A percentile compares a stretch with the other conserved stretches of the same genome.
Conservation (phyloP, 37 sponge, comb jelly and placozoan genomes). For the Ianthella basta region DNA sequence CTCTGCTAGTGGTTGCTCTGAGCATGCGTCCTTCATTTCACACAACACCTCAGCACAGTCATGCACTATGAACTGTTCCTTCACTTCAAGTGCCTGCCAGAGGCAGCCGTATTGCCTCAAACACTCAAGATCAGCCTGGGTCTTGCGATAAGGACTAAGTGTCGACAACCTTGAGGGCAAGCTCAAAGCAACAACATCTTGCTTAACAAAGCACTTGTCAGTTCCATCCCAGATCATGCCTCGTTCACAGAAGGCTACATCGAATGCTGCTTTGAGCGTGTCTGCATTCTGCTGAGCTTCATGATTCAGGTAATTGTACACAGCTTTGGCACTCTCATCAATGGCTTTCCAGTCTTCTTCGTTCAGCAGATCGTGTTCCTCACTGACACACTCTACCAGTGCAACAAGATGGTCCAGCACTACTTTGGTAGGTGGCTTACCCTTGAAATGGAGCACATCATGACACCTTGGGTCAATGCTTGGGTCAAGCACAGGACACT, state of each 20-base stretch:
- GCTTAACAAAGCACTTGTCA: background rate
- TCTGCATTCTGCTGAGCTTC: background rate
- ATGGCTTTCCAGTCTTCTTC: background rate
- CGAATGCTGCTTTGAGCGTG: background rate
- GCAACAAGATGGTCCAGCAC: background rate
- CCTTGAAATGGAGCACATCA: background rate
- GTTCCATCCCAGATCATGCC: background rate
- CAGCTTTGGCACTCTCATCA: background rate
- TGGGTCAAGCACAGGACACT: conserved; percentile 23
- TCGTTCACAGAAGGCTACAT: too few relatives aligned
- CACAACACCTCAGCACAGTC: conserved; percentile 49
- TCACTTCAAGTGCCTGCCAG: conserved; percentile 32
- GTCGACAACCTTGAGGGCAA: background rate
- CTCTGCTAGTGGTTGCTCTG: background rate
- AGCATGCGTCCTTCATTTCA: conserved; percentile 24
- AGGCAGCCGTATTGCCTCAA: conserved; percentile 2
- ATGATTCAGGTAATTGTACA: background rate
- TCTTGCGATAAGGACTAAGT: background rate
- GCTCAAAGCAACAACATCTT: background rate
- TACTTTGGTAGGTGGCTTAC: background rate
- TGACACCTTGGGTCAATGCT: background rate
- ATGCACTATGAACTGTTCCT: conserved; percentile 15
- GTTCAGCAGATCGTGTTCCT: background rate
- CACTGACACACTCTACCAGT: conserved; percentile 4
- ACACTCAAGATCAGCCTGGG: background rate